A percentile compares a stretch with the other conserved stretches of the same genome.
Conservation (phyloP, 2,888 invertebrate species). For the Arctia plantaginis region DNA sequence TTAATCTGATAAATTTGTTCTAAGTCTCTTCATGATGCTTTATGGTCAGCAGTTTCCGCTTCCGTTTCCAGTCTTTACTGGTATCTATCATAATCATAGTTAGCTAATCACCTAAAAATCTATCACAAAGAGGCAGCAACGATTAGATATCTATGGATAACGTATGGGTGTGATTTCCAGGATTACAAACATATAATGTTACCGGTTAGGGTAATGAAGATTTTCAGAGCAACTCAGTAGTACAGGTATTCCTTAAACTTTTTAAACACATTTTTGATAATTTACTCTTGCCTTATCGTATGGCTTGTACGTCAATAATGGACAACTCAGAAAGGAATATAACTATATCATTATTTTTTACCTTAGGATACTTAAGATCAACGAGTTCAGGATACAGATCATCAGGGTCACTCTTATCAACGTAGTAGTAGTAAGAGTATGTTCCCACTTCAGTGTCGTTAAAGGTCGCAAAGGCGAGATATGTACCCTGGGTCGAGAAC, state of each 20-base stretch:
- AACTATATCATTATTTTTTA: constrained; percentile 52
- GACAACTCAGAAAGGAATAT: neutral
- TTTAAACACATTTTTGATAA: neutral
- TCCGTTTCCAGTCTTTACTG: no score
- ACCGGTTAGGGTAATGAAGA: neutral
- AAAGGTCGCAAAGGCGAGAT: constrained; percentile 90
- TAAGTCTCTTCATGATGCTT: neutral
- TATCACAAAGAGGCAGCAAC: no score
- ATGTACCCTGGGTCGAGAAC: constrained; percentile 91
- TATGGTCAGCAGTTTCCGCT: neutral
- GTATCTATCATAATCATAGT: no score
- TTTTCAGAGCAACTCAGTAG: neutral
- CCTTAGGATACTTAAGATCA: constrained; percentile 90
- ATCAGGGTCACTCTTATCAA: constrained; percentile 83
- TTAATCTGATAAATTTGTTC: neutral
- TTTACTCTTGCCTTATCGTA: neutral
- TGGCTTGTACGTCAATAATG: neutral
- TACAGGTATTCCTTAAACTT: neutral
- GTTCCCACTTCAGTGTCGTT: constrained; percentile 89
- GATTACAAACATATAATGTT: no score
- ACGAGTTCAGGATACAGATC: constrained; percentile 89
- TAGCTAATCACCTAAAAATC: no score
- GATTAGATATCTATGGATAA: no score
- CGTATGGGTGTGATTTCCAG: no score
- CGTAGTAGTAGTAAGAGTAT: constrained; percentile 89